phyloP scores from a whole-genome alignment of 1,140 invertebrate species.

The Mactra quadrangularis region DNA sequence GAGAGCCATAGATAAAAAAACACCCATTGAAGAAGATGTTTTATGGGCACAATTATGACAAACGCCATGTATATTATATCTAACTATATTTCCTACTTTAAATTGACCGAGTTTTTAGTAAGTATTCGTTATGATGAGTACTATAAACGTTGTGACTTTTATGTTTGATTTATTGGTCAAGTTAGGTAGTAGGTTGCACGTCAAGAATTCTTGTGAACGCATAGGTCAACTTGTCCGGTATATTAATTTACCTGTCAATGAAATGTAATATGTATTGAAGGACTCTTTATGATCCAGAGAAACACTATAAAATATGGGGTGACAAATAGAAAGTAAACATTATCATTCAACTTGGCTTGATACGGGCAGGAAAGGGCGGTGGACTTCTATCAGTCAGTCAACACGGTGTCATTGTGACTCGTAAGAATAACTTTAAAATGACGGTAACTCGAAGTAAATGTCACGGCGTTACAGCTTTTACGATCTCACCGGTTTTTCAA shows the following conservation, averaged over 20 bases:
- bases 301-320: not conserved
- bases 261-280: not conserved
- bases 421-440: slow-evolving; percentile 22
- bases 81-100: too few relatives aligned
- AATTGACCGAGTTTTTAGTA: too few relatives aligned
- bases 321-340: slow-evolving; percentile 52
- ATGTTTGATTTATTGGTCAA: too few relatives aligned
- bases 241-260: not conserved
- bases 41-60: too few relatives aligned
- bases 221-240: slow-evolving; percentile 4
- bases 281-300: too few relatives aligned
- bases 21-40: too few relatives aligned
- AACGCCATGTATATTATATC: too few relatives aligned
- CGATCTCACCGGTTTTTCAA: not conserved
- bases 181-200: not conserved
- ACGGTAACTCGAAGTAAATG: slow-evolving; percentile 17
- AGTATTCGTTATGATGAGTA: too few relatives aligned
- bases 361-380: slow-evolving; percentile 36
- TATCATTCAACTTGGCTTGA: slow-evolving; percentile 21
- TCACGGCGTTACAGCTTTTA: slow-evolving; percentile 16
- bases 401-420: slow-evolving; percentile 3
- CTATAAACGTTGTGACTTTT: too few relatives aligned
- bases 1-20: too few relatives aligned
- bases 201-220: not conserved
- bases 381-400: not conserved